Evolutionary conservation across 30 jellyfish, hydroid and myxozoan genomes (phyloP), one percentile per base, ranked within the genome.

Genomic region (Haliclystus octoradiatus): DNA sequence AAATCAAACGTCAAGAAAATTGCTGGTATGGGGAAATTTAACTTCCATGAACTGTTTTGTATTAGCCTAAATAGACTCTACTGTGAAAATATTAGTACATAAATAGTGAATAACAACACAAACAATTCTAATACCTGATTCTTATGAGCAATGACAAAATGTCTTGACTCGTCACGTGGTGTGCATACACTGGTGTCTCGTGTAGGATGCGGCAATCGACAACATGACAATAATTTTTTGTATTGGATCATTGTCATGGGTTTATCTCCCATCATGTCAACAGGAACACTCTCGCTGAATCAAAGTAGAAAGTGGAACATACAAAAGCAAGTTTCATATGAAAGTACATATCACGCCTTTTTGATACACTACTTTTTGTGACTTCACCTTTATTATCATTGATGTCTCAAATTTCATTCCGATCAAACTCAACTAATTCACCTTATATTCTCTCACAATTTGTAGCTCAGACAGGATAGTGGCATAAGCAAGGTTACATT

Each of bases 221-320:
- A 85, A 5, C 70, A 76, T 14, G 96, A 85, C 26, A 85, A 51
- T 19, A 85, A 33, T 63, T 79, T 85, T 32, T 47, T 26, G 82
- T 85, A 85, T 49, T 85, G 96, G 25, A 32, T 71, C 96, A 85
- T 85, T 2, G 96, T 72, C 28, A 78, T 49, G 9, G 96, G 96
- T 66, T 79, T 86, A 35, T 85, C 75, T 49, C 96, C 94, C 31
- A 70, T 79, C 79, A 66, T 79, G 46, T 85, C 96, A 66, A 68
- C 82, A 0, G 96, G 96, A 1, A 85, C 72, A 25, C 80, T 65
- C 34, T 79, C 86, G 69, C 96, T 85, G 34, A 12, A 50, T n/a
- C n/a, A n/a, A n/a, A 68, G 65, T 2, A 49, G 57, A 76, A 27
- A 14, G 52, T 1, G 30, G 28, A 19, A 3, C 50, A 50, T 22